A percentile compares a stretch with the other conserved stretches of the same genome.
Evolutionary conservation across 2,797 vertebrate genomes (phyloP).

Genomic region (Nannoperca obscura): DNA sequence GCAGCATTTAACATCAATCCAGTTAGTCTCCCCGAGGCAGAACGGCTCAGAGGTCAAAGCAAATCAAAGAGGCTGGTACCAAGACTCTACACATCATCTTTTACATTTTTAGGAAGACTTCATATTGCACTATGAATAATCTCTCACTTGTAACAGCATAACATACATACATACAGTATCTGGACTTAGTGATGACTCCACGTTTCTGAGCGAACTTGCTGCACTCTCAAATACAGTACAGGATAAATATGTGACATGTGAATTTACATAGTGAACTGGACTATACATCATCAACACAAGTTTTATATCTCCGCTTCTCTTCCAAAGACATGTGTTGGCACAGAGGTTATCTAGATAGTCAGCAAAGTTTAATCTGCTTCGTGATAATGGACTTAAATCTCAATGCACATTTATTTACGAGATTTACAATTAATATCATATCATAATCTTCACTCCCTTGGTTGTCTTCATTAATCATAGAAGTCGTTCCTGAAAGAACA

Average conservation of each 20-base stretch:
- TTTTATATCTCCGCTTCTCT: slow-evolving; percentile 1
- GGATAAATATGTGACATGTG: slow-evolving; percentile 44
- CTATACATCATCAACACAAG: slow-evolving; percentile 37
- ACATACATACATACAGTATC: slow-evolving; percentile 25
- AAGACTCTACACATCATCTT: slow-evolving; percentile 45
- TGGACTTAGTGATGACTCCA: slow-evolving; percentile 1
- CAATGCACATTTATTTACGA: slow-evolving; percentile 21
- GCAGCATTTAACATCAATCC: slow-evolving; percentile 66
- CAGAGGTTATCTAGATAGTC: slow-evolving; percentile 36
- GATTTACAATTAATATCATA: slow-evolving; percentile 15
- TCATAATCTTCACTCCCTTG: slow-evolving; percentile 24
- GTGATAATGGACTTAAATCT: slow-evolving; percentile 27
- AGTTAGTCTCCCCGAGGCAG: slow-evolving; percentile 33
- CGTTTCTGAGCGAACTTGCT: slow-evolving; percentile 17
- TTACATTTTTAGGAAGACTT: slow-evolving; percentile 60
- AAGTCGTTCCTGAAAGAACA: slow-evolving; percentile 37
- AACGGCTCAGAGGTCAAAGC: slow-evolving; percentile 30
- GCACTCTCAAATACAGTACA: slow-evolving; percentile 59
- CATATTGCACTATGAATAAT: slow-evolving; percentile 40
- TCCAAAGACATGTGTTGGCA: slow-evolving; percentile 30
- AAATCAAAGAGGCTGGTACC: slow-evolving; percentile 37
- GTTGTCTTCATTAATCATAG: slow-evolving; percentile 35
- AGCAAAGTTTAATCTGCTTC: slow-evolving; percentile 6
- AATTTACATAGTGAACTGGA: slow-evolving; percentile 49
- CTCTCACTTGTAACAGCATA: slow-evolving; percentile 38